Percentiles rank a stretch among this genome's conserved stretches.
These are phyloP conservation scores for Antennarius maculatus DNA, from an alignment of 2,797 vertebrate genomes.

Conservation along the genomic window DNA sequence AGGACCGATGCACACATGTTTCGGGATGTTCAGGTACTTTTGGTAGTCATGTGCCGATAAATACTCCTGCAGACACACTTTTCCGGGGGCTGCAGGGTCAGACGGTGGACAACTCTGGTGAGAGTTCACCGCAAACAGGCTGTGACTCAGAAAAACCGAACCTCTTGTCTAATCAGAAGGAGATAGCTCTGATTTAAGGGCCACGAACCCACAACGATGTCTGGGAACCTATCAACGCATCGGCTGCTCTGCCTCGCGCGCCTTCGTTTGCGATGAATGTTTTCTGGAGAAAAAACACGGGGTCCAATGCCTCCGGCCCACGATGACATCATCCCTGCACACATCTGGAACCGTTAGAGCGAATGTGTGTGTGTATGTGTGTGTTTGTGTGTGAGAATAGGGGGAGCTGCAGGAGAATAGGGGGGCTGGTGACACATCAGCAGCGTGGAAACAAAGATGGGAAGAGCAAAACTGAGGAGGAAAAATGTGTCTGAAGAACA, in stretches of 20 bases:
- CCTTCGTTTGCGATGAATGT: conserved; percentile 58
- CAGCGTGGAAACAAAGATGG: conserved; percentile 49
- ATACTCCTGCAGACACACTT: neutral
- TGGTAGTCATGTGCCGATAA: conserved; percentile 46
- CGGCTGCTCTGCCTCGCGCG: conserved; percentile 46
- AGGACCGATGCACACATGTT: conserved; percentile 39
- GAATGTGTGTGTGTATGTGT: conserved; percentile 39
- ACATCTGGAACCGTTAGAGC: conserved; percentile 82
- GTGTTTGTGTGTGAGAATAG: conserved; percentile 17
- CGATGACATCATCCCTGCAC: conserved; percentile 80
- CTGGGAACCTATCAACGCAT: conserved; percentile 63
- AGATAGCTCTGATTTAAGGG: conserved; percentile 31
- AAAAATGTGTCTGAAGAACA: conserved; percentile 40
- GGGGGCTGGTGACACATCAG: conserved; percentile 77
- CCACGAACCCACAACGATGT: conserved; percentile 30
- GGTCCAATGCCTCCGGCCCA: conserved; percentile 71
- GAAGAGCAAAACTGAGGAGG: conserved; percentile 19
- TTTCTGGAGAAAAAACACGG: conserved; percentile 59
- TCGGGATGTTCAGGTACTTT: conserved; percentile 67
- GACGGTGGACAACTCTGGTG: conserved; percentile 2
- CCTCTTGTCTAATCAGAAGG: conserved; percentile 35
- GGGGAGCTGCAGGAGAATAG: conserved; percentile 43
- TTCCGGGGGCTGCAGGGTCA: conserved; percentile 14
- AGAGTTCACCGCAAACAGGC: conserved; percentile 34
- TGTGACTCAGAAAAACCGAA: conserved; percentile 57